Evolutionary conservation across 2,113 vertebrate species (phyloP).

Genomic region (Mormyrus iriodes): DNA sequence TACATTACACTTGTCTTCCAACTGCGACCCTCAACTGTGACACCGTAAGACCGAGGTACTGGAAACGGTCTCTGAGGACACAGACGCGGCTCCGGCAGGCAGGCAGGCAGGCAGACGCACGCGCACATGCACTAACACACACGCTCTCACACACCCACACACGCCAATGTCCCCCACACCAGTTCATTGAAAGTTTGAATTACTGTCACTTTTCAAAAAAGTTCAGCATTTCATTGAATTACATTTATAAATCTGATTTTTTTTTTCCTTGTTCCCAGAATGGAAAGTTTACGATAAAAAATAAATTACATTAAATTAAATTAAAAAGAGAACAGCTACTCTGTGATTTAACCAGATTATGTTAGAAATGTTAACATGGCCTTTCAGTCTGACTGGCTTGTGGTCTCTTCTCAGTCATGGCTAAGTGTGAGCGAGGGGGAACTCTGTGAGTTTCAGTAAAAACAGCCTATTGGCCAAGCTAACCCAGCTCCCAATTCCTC

Average conservation of each 20-base stretch:
- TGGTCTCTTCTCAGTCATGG: constrained; percentile 35
- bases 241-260: constrained; percentile 45
- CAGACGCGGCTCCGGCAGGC: constrained; percentile 17
- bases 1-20: constrained; percentile 28
- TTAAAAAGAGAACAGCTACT: constrained; percentile 54
- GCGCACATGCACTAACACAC: constrained; percentile 24
- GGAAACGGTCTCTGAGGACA: constrained; percentile 21
- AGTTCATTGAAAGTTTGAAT: constrained; percentile 19
- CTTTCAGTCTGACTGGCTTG: constrained; percentile 43
- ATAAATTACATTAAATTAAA: constrained; percentile 62
- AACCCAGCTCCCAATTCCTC: constrained; percentile 18
- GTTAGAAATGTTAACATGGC: constrained; percentile 49
- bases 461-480: constrained; percentile 58
- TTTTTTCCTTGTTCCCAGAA: constrained; percentile 55
- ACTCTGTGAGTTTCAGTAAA: constrained; percentile 41
- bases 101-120: constrained; percentile 32
- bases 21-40: constrained; percentile 18
- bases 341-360: constrained; percentile 50
- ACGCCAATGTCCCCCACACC: constrained; percentile 16
- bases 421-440: constrained; percentile 32
- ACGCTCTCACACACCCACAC: constrained; percentile 1
- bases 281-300: constrained; percentile 46
- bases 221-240: constrained; percentile 51
- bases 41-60: constrained; percentile 22
- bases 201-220: constrained; percentile 18